A percentile compares a stretch with the other conserved stretches of the same genome.
Evolutionary conservation across 2,888 invertebrate species (phyloP).

Genomic region (Drosophila phalerata): DNA sequence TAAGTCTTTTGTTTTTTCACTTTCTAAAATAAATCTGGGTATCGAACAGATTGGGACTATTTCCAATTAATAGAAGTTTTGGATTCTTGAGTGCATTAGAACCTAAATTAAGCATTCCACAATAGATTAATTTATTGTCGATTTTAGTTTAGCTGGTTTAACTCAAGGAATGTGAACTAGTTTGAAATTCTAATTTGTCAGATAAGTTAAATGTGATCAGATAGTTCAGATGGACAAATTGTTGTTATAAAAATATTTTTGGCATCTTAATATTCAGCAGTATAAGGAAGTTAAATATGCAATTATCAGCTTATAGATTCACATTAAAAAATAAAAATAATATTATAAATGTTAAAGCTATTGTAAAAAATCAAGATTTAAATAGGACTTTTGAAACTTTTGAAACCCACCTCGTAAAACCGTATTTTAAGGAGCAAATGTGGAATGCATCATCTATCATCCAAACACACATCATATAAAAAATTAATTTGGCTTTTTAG

Average conservation of each 20-base stretch:
- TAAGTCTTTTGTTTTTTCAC: slow-evolving; percentile 56
- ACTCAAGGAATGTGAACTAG: slow-evolving; percentile 5
- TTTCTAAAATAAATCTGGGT: slow-evolving; percentile 28
- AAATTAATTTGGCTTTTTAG: slow-evolving; percentile 53
- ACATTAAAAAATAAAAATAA: too few relatives aligned
- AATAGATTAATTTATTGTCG: background rate
- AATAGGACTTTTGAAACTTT: background rate
- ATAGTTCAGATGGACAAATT: background rate
- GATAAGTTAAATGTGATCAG: background rate
- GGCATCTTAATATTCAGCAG: background rate
- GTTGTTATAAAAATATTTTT: background rate
- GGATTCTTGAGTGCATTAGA: slow-evolving; percentile 40
- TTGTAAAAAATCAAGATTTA: too few relatives aligned
- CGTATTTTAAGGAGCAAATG: background rate
- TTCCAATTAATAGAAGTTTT: slow-evolving; percentile 40
- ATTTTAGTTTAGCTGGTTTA: slow-evolving; percentile 2
- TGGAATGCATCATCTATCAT: slow-evolving; percentile 39
- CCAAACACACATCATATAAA: slow-evolving; percentile 17
- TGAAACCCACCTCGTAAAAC: background rate
- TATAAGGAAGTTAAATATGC: slow-evolving; percentile 4
- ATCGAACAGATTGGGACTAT: slow-evolving; percentile 15
- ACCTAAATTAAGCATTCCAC: background rate
- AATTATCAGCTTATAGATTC: background rate
- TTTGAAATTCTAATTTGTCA: slow-evolving; percentile 5
- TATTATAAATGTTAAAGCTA: too few relatives aligned